A percentile compares a stretch with the other conserved stretches of the same genome.
Conservation (phyloP, 2,888 invertebrate species). For the Euzophera pinguis region DNA sequence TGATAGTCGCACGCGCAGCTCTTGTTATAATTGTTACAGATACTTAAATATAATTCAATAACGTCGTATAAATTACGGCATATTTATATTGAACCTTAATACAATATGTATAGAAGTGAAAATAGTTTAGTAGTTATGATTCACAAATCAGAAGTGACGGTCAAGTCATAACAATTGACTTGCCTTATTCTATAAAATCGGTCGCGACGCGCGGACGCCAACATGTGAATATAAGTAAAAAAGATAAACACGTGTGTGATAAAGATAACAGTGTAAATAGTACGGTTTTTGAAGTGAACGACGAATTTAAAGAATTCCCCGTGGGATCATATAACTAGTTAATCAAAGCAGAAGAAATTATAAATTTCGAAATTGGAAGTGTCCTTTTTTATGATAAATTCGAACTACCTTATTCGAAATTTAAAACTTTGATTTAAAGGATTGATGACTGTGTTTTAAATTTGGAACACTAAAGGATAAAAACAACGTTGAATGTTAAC, state of each 20-base stretch:
- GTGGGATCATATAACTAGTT: neutral
- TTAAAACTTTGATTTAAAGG: no score
- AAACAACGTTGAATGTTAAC: no score
- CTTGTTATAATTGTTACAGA: conserved; percentile 3
- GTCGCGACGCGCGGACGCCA: conserved; percentile 13
- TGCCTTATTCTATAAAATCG: conserved; percentile 4
- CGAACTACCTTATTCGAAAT: no score
- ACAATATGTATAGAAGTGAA: neutral
- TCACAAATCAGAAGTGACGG: neutral
- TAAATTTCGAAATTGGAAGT: neutral
- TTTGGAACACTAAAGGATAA: no score
- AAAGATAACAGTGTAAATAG: conserved; percentile 8
- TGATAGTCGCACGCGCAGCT: neutral
- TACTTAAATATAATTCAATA: neutral
- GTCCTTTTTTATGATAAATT: no score
- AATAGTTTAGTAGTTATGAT: neutral
- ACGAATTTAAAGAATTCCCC: neutral
- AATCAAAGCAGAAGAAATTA: no score
- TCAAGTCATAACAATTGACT: neutral
- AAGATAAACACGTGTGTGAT: conserved; percentile 9
- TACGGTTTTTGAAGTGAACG: neutral
- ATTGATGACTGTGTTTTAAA: no score
- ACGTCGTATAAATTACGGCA: neutral
- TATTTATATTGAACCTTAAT: neutral
- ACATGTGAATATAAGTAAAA: conserved; percentile 10